phyloP scores from a whole-genome alignment of 2,113 vertebrate species.

The Entelurus aequoreus region DNA sequence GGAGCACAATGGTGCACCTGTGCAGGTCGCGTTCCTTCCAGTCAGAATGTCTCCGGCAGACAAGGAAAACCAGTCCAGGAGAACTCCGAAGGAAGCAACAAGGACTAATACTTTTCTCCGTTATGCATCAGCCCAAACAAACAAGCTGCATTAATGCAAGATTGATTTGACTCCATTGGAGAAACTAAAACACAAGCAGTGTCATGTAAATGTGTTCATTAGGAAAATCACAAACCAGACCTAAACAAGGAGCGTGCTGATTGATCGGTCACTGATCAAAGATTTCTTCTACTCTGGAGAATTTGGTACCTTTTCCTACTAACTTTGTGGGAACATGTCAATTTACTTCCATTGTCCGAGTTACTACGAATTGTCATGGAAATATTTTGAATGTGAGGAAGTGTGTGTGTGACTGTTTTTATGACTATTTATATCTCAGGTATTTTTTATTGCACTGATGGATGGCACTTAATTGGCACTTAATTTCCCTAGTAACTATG shows the following conservation, averaged over 20 bases:
- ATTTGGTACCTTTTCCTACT: too few relatives aligned
- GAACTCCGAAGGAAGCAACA: background rate
- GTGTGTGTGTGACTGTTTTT: too few relatives aligned
- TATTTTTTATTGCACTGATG: too few relatives aligned
- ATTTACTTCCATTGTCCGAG: too few relatives aligned
- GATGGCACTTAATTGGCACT: too few relatives aligned
- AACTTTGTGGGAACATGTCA: too few relatives aligned
- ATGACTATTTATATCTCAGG: too few relatives aligned
- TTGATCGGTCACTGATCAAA: too few relatives aligned
- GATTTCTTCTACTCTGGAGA: too few relatives aligned
- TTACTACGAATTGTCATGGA: too few relatives aligned
- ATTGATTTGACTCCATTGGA: background rate
- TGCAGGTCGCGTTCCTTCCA: constrained; percentile 13
- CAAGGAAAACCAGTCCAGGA: background rate
- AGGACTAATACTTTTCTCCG: background rate
- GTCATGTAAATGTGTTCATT: background rate
- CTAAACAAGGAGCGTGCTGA: background rate
- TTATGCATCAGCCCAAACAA: constrained; percentile 11
- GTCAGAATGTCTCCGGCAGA: constrained; percentile 22
- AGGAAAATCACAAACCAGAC: background rate
- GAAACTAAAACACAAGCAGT: background rate
- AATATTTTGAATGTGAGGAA: too few relatives aligned
- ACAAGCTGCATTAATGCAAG: background rate
- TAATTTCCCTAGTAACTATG: too few relatives aligned
- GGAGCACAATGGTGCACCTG: constrained; percentile 49